Conservation (phyloP, 2,797 vertebrate genomes). For the Argya squamiceps region DNA sequence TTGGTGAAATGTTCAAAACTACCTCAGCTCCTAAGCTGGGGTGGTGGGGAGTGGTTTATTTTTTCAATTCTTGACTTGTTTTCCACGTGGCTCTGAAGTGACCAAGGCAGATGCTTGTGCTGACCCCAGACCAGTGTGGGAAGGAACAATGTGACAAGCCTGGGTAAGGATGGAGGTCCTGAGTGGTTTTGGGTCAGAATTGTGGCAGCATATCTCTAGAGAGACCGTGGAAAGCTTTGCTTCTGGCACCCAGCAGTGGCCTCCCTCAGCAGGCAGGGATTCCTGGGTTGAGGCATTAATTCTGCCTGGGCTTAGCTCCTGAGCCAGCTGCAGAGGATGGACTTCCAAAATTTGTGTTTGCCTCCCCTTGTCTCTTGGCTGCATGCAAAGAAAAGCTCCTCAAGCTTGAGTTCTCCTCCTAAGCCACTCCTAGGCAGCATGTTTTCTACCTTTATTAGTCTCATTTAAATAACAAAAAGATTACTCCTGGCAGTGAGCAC, state of each 20-base stretch:
- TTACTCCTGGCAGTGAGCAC: background rate
- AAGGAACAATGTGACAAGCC: background rate
- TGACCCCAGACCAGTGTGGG: accelerated
- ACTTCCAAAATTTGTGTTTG: background rate
- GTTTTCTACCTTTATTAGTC: background rate
- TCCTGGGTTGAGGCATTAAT: background rate
- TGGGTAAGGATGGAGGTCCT: background rate
- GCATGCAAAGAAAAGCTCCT: background rate
- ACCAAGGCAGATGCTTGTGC: background rate
- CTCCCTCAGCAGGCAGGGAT: background rate
- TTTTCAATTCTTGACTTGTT: background rate
- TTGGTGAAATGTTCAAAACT: background rate
- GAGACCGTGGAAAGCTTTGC: background rate
- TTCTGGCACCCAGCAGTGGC: background rate
- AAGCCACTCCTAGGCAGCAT: background rate
- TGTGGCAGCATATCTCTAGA: background rate
- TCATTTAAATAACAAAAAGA: background rate
- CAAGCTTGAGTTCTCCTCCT: background rate
- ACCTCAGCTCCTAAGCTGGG: background rate
- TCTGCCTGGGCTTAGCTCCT: background rate
- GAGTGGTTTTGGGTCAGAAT: background rate
- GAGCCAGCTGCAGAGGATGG: background rate
- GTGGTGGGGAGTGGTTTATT: background rate
- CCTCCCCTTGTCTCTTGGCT: background rate
- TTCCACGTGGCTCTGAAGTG: background rate